Conservation (phyloP, 23 tunicate species). For the Corella eumyota region DNA sequence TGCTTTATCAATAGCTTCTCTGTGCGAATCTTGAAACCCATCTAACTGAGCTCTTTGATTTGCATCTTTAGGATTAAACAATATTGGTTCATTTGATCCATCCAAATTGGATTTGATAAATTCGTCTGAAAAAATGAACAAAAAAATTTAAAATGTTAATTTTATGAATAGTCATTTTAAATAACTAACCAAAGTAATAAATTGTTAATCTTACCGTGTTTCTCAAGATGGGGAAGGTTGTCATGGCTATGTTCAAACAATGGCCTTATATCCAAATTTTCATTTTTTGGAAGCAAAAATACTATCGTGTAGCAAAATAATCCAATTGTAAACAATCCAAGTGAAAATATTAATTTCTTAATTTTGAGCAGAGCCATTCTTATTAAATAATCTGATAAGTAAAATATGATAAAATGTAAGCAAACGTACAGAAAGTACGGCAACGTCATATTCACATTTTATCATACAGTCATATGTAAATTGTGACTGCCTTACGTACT, state of each 20-base stretch:
- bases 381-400: not conserved
- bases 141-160: too few relatives aligned
- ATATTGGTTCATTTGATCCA: not conserved
- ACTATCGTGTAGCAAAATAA: slow-evolving; percentile 72
- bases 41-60: slow-evolving; percentile 30
- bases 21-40: slow-evolving; percentile 17
- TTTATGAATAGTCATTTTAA: too few relatives aligned
- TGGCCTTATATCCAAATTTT: slow-evolving; percentile 39
- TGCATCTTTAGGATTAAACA: slow-evolving; percentile 51
- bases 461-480: too few relatives aligned
- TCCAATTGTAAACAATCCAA: slow-evolving; percentile 26
- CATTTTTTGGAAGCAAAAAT: slow-evolving; percentile 59
- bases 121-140: too few relatives aligned
- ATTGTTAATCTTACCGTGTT: not conserved
- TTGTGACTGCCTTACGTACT: too few relatives aligned
- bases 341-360: slow-evolving; percentile 23
- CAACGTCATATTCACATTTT: too few relatives aligned
- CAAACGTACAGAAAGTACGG: too few relatives aligned
- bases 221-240: not conserved
- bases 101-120: too few relatives aligned
- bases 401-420: too few relatives aligned
- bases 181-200: not conserved
- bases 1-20: slow-evolving; percentile 45
- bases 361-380: slow-evolving; percentile 7
- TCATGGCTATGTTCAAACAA: slow-evolving; percentile 85